These are phyloP conservation scores for Chromoteleia sp. DNA, from an alignment of 2,888 invertebrate species.

Conservation along the genomic window DNA sequence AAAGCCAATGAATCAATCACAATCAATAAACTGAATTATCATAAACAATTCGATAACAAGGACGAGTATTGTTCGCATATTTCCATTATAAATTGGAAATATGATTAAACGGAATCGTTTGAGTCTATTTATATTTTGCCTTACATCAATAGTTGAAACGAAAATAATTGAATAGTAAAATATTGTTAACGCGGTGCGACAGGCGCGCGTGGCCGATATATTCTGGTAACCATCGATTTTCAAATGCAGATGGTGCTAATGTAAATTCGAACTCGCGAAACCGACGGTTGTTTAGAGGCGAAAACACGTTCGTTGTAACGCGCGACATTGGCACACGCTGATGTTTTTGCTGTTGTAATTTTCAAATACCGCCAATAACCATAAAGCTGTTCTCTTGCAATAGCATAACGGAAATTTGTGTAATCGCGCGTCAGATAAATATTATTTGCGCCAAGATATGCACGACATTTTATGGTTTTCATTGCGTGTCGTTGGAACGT, in stretches of 20 bases:
- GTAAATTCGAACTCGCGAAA: conserved; percentile 42
- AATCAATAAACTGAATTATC: too few species aligned
- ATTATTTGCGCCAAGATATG: conserved; percentile 49
- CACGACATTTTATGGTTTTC: conserved; percentile 17
- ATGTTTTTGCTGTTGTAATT: conserved; percentile 59
- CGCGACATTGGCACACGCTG: conserved; percentile 11
- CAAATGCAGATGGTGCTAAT: conserved; percentile 55
- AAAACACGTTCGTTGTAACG: conserved; percentile 37
- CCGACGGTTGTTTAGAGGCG: conserved; percentile 41
- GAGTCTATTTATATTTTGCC: conserved; percentile 10
- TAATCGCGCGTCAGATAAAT: conserved; percentile 49
- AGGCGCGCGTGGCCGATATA: conserved; percentile 8
- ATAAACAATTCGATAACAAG: too few species aligned
- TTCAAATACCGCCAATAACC: conserved; percentile 57
- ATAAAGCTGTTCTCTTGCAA: conserved; percentile 44
- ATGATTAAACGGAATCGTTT: neutral
- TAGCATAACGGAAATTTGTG: conserved; percentile 44
- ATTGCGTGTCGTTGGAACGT: conserved; percentile 47
- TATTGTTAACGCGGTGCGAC: conserved; percentile 20
- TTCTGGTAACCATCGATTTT: conserved; percentile 30
- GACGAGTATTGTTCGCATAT: too few species aligned
- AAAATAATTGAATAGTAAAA: conserved; percentile 32
- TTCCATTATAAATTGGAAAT: conserved; percentile 1
- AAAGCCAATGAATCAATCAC: too few species aligned
- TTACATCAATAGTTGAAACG: conserved; percentile 6